A percentile compares a stretch with the other conserved stretches of the same genome.
Conservation (phyloP, 2,113 vertebrate species). For the Echinops telfairi region DNA sequence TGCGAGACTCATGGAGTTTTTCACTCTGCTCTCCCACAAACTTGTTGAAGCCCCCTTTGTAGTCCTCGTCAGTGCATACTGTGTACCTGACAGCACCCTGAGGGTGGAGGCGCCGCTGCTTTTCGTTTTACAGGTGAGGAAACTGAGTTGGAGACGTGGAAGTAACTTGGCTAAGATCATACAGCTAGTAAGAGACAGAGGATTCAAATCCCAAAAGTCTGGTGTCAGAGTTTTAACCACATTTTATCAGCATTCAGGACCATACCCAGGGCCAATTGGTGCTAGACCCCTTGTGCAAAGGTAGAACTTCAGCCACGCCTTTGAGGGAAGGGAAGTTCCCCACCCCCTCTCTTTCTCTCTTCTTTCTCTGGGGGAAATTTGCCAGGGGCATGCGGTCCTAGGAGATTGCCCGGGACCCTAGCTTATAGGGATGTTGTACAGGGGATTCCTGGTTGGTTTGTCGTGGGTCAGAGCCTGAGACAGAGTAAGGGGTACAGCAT, state of each 20-base stretch:
- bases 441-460: constrained; percentile 30
- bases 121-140: neutral
- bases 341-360: neutral
- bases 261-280: neutral
- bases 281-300: neutral
- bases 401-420: neutral
- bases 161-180: neutral
- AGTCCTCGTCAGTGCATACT: no score
- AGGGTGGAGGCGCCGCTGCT: neutral
- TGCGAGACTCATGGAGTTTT: no score
- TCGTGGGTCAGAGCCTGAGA: neutral
- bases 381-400: neutral
- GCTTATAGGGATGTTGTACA: neutral
- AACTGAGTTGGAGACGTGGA: constrained; percentile 40
- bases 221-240: neutral
- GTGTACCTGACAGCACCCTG: neutral
- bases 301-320: neutral
- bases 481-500: neutral
- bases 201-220: neutral
- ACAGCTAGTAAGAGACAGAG: constrained; percentile 6
- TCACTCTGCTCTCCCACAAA: no score
- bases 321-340: neutral
- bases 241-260: neutral
- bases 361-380: neutral
- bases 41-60: no score